Evolutionary conservation across 2,113 vertebrate species (phyloP), one percentile per base, ranked within the genome.

Genomic region (Vombatus ursinus): DNA sequence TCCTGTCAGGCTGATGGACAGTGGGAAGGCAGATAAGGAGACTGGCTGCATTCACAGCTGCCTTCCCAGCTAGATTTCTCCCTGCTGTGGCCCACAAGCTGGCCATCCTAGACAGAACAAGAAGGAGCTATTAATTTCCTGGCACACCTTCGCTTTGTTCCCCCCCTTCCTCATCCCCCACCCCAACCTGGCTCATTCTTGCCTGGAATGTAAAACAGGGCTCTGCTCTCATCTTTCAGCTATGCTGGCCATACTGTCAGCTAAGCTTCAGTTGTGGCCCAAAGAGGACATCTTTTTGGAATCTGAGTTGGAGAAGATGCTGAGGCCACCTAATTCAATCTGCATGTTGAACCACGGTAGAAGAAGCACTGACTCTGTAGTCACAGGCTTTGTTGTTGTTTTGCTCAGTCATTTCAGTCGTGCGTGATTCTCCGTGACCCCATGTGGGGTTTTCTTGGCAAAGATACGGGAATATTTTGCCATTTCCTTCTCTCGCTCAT

Each of bases 21-120:
- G 90, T 31, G 51, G 14, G 93, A 23, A 92, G 53, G 96, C 51
- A 95, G 95, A 97, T 94, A 94, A 95, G 92, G 95, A 96, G 93
- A 91, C 93, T 52, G 92, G 68, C 31, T 26, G n/a, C 19, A 8
- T 89, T 44, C 90, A 68, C 77, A n/a, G 91, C 49, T 22, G 7
- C 57, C 92, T 49, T 47, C 89, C 96, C 93, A 89, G 7, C 57
- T 11, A 0, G 37, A 49, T 48, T 51, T 93, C 51, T 92, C 91
- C 47, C n/a, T 57, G 61, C 53, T 31, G 54, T 50, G 93, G 61
- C 68, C n/a, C 26, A 77, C 54, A 97, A 48, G 93, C 22, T 89
- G 28, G 2, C 50, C 26, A 25, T 49, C 91, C n/a, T 28, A 48
- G 53, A 24, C 68, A 89, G 95, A 92, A 89, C 52, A 53, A 91